Percentiles rank a stretch among this genome's conserved stretches.
Conservation (phyloP, 64 coral and sea anemone species). For the Trachythela sp. region DNA sequence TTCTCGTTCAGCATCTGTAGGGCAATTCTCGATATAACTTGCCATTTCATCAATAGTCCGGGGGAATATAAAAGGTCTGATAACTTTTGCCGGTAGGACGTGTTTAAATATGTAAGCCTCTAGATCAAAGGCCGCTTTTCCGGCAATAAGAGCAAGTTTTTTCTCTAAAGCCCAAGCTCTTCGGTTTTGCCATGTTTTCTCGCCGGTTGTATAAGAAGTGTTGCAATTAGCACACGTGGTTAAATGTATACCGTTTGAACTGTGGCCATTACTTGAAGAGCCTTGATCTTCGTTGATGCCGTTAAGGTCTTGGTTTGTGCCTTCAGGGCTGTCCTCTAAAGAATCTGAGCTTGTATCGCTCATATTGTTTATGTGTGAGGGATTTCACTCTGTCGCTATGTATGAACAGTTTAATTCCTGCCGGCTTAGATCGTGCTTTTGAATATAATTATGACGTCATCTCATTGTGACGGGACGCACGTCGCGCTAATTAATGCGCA, state of each 20-base stretch:
- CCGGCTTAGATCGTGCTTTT: not conserved
- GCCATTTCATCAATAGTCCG: conserved; percentile 59
- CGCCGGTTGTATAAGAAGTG: not conserved
- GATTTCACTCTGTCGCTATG: not conserved
- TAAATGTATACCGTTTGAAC: not conserved
- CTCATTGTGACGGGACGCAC: not conserved
- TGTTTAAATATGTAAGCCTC: conserved; percentile 58
- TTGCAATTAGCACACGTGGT: conserved; percentile 14
- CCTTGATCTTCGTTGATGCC: not conserved
- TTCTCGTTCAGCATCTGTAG: conserved; percentile 18
- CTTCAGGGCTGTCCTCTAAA: not conserved
- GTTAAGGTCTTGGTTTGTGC: not conserved
- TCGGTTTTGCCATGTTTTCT: not conserved
- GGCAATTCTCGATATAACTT: conserved; percentile 19
- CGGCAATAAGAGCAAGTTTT: conserved; percentile 52
- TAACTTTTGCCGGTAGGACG: conserved; percentile 36
- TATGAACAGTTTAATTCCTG: not conserved
- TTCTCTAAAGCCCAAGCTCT: conserved; percentile 29
- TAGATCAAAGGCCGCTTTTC: conserved; percentile 42
- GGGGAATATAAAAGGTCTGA: conserved; percentile 59
- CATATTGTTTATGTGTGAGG: not conserved
- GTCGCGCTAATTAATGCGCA: too few species aligned
- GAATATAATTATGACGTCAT: not conserved
- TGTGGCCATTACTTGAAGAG: not conserved
- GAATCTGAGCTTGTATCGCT: not conserved